Evolutionary conservation across 1,140 invertebrate genomes (phyloP).

Genomic region (Brachionus calyciflorus): DNA sequence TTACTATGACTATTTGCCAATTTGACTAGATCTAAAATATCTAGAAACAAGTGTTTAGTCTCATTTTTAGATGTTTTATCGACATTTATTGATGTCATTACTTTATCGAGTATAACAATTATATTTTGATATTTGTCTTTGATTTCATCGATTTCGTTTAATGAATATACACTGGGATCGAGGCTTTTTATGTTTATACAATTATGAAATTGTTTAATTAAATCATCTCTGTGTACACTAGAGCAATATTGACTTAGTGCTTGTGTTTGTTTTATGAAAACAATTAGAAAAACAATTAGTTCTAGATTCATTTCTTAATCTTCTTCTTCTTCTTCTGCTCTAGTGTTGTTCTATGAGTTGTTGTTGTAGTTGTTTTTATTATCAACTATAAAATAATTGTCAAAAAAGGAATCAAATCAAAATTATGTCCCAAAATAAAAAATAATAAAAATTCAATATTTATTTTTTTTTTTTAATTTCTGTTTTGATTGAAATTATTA

Average conservation of each 20-base stretch:
- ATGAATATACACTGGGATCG: background rate
- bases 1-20: conserved; percentile 3
- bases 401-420: too few species aligned
- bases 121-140: conserved; percentile 11
- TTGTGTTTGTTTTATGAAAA: background rate
- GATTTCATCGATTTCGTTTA: background rate
- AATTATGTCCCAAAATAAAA: too few species aligned
- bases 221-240: background rate
- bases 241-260: background rate
- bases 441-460: too few species aligned
- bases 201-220: conserved; percentile 4
- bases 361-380: too few species aligned
- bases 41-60: conserved; percentile 2
- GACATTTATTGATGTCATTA: background rate
- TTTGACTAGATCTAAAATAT: conserved; percentile 21
- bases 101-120: background rate
- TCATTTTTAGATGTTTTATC: background rate
- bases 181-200: background rate
- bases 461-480: too few species aligned
- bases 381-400: too few species aligned
- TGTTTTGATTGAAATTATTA: too few species aligned
- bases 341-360: too few species aligned
- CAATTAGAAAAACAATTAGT: background rate
- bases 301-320: too few species aligned
- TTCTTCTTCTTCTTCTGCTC: too few species aligned